These are phyloP conservation scores for Volucella inanis DNA, from an alignment of 2,888 invertebrate genomes.

Conservation along the genomic window DNA sequence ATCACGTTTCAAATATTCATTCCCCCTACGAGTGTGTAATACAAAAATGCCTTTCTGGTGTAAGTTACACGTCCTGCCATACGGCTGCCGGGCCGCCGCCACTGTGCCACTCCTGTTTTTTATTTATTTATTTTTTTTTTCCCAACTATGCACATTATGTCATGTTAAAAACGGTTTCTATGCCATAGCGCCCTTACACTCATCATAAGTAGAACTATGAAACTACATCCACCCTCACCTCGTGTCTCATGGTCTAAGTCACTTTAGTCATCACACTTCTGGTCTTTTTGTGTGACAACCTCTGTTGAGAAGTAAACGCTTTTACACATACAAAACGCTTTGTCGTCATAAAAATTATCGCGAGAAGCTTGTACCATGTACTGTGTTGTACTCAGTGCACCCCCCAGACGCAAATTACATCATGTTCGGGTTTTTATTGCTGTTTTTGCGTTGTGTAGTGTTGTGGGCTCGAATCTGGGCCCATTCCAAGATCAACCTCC, in stretches of 20 bases:
- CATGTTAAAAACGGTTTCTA: slow-evolving; percentile 43
- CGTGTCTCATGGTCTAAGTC: background rate
- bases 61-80: slow-evolving; percentile 49
- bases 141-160: slow-evolving; percentile 39
- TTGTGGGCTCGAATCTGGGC: background rate
- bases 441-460: slow-evolving; percentile 27
- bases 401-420: slow-evolving; percentile 70
- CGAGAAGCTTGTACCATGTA: slow-evolving; percentile 26
- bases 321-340: slow-evolving; percentile 44
- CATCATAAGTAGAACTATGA: slow-evolving; percentile 25
- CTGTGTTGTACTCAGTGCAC: no score
- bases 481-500: background rate
- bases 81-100: background rate
- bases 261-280: background rate
- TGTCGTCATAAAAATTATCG: slow-evolving; percentile 66
- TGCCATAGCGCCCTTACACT: background rate
- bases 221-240: slow-evolving; percentile 5
- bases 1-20: slow-evolving; percentile 74
- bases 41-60: slow-evolving; percentile 52
- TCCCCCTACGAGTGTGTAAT: slow-evolving; percentile 66
- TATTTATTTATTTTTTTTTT: no score
- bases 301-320: slow-evolving; percentile 42
- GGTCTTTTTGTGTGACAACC: slow-evolving; percentile 25
- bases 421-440: slow-evolving; percentile 71
- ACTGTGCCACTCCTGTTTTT: slow-evolving; percentile 14